phyloP scores from a whole-genome alignment of 2,797 vertebrate species.

The Spea hammondii region DNA sequence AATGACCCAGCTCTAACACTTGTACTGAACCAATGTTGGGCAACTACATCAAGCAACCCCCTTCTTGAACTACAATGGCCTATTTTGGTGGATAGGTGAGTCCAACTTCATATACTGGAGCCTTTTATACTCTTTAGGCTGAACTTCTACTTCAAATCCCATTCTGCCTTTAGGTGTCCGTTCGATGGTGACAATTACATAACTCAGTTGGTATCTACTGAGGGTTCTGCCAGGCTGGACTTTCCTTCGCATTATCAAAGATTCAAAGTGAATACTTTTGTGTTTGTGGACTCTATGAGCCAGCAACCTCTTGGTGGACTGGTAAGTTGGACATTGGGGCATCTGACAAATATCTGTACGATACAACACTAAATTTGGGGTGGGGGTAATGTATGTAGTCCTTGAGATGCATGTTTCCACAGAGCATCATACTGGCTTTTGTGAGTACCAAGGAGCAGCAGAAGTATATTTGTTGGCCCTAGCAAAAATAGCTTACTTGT shows the following conservation, averaged over 20 bases:
- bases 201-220: conserved; percentile 36
- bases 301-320: not conserved
- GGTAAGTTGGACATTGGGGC: not conserved
- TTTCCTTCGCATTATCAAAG: not conserved
- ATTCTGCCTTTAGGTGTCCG: conserved; percentile 52
- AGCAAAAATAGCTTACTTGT: too few relatives aligned
- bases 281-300: not conserved
- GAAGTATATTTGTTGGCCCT: too few relatives aligned
- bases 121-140: too few relatives aligned
- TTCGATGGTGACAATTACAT: conserved; percentile 62
- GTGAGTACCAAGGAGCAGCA: too few relatives aligned
- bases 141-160: not conserved
- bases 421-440: too few relatives aligned
- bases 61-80: conserved; percentile 59
- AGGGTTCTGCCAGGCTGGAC: not conserved
- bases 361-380: too few relatives aligned
- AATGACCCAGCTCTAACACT: conserved; percentile 58
- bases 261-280: not conserved
- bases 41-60: conserved; percentile 50
- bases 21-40: conserved; percentile 61
- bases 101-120: not conserved
- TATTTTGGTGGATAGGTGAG: conserved; percentile 61
- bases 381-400: too few relatives aligned
- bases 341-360: too few relatives aligned
- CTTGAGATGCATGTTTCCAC: too few relatives aligned